Base-by-base conservation (phyloP, 2,797 vertebrate genomes). In the Antennarius maculatus region DNA sequence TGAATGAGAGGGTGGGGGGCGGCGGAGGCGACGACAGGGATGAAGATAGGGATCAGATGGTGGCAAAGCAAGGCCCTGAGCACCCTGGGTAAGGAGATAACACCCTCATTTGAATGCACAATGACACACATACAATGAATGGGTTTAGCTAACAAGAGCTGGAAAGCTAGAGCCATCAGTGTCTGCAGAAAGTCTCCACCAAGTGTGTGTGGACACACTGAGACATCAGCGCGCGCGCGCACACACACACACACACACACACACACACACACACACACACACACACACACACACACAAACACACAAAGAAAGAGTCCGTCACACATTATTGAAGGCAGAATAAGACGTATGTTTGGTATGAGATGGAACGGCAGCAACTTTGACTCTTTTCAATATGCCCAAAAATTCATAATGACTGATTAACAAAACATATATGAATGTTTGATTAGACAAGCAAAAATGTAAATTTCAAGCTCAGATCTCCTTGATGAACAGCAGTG, bases 11-110 rank as follows among this genome's bases (percentile, higher is more conserved):
- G 51, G 13, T 12, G 46, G 18, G 34, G 63, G 39, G 56, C 58
- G 48, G 59, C 56, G 63, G 47, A 74, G 69, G 46, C 64, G 62
- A 70, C 1, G 39, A 77, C 62, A n/a, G 39, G 51, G 51, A 66
- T 31, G 52, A 29, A 79, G 83, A 83, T 82, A 82, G 50, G 31
- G 67, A 83, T 87, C 83, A 74, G 69, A 74, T 54, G 58, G 76
- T 80, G 70, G 70, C 59, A 76, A 64, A 66, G 79, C 63, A 77
- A 80, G 76, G 67, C 79, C 73, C 70, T 46, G 54, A 82, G 77
- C 79, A 76, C 71, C 71, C 70, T 77, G 75, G 68, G 68, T 73
- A 75, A 80, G 66, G 59, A 80, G 83, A 87, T 85, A 85, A 85
- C 72, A 57, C 52, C 73, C 67, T 87, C 72, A 82, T 87, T 78